phyloP scores from a whole-genome alignment of 2,113 vertebrate species.

The Campylomormyrus numenius region DNA sequence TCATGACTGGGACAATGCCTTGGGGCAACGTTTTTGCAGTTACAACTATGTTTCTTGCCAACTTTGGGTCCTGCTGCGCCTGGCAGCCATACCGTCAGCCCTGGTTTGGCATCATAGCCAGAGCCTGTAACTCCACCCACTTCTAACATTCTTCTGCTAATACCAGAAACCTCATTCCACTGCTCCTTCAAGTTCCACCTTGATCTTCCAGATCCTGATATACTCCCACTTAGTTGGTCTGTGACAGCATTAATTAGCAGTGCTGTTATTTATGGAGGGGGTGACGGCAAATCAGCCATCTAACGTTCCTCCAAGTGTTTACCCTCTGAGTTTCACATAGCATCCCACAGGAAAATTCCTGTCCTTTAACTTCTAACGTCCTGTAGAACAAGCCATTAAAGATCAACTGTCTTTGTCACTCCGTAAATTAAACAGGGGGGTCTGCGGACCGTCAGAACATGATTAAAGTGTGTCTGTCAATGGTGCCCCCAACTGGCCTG shows the following conservation, averaged over 20 bases:
- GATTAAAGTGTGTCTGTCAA: slow-evolving; percentile 19
- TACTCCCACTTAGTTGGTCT: not conserved
- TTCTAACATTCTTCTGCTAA: not conserved
- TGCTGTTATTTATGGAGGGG: not conserved
- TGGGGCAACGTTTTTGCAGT: not conserved
- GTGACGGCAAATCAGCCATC: slow-evolving; percentile 1
- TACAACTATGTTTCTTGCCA: not conserved
- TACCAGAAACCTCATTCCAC: not conserved
- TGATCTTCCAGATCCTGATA: slow-evolving; percentile 16
- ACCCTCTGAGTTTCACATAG: not conserved
- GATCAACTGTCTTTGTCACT: slow-evolving; percentile 6
- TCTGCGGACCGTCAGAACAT: not conserved
- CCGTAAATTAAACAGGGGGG: slow-evolving; percentile 23
- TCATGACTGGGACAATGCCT: not conserved
- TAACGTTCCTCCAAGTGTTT: slow-evolving; percentile 16
- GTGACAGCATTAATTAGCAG: not conserved
- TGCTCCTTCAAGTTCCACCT: not conserved
- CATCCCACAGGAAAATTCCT: slow-evolving; percentile 15
- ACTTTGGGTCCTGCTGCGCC: not conserved
- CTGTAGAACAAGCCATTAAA: slow-evolving; percentile 2
- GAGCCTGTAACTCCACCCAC: not conserved
- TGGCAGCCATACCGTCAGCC: not conserved
- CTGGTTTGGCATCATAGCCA: not conserved
- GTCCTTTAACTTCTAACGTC: not conserved
- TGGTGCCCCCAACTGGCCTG: not conserved